Conservation (phyloP, 2,113 vertebrate species). For the Bombycilla garrulus region DNA sequence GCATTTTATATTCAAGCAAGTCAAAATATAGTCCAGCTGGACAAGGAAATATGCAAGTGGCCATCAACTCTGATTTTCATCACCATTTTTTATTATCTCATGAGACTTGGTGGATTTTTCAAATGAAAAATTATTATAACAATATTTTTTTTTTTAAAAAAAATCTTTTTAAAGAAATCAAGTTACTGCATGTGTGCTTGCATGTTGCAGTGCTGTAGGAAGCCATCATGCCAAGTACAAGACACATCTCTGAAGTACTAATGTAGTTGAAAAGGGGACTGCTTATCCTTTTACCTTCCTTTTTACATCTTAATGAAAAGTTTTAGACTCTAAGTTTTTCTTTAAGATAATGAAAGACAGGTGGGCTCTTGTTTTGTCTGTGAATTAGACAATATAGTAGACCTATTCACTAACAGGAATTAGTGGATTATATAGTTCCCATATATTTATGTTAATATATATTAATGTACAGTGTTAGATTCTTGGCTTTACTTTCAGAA, state of each 20-base stretch:
- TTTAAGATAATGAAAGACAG: neutral
- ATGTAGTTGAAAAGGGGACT: neutral
- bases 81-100: neutral
- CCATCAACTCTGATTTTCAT: neutral
- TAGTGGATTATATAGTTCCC: neutral
- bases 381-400: neutral
- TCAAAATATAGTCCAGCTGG: neutral
- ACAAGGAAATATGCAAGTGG: neutral
- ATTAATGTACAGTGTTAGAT: neutral
- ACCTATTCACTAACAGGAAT: neutral
- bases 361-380: neutral
- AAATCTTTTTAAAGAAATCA: neutral
- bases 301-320: neutral
- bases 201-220: neutral
- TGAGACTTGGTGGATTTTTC: neutral
- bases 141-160: rapidly evolving
- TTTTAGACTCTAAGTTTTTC: neutral
- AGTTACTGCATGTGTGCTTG: neutral
- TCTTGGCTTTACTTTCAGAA: neutral
- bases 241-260: neutral
- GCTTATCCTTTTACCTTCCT: neutral
- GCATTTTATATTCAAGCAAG: neutral
- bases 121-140: neutral
- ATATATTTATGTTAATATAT: neutral
- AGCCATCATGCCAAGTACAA: neutral